Percentiles rank a stretch among this genome's conserved stretches.
phyloP scores from a whole-genome alignment of 2,113 vertebrate genomes.

The Paramormyrops kingsleyae region DNA sequence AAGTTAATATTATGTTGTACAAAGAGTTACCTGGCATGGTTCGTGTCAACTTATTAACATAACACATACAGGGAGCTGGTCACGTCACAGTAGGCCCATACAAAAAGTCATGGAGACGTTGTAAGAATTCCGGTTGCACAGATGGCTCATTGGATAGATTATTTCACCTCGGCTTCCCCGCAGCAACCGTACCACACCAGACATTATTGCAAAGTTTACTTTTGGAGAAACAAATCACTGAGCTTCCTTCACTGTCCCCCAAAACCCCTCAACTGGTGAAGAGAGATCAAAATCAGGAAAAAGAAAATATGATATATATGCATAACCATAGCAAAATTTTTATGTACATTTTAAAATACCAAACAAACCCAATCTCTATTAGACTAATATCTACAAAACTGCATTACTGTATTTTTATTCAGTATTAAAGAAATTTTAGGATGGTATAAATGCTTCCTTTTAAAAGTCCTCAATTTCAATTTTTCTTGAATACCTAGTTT shows the following conservation, averaged over 20 bases:
- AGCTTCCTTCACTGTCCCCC: neutral
- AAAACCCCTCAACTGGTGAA: neutral
- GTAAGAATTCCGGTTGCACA: neutral
- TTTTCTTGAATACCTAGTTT: neutral
- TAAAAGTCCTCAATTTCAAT: slow-evolving; percentile 7
- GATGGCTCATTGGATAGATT: slow-evolving; percentile 46
- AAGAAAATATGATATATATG: slow-evolving; percentile 11
- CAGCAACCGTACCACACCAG: slow-evolving; percentile 28
- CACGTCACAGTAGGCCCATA: neutral
- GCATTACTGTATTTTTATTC: slow-evolving; percentile 65
- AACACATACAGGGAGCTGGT: neutral
- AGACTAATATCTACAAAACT: slow-evolving; percentile 70
- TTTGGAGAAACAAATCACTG: neutral
- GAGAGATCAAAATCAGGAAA: neutral
- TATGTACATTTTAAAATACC: slow-evolving; percentile 25
- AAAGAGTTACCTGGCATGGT: neutral
- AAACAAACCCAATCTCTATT: slow-evolving; percentile 33
- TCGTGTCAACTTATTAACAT: neutral
- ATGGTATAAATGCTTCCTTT: slow-evolving; percentile 60
- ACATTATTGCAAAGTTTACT: slow-evolving; percentile 71
- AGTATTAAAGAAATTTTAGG: slow-evolving; percentile 66
- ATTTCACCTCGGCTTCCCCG: slow-evolving; percentile 41
- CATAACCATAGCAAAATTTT: slow-evolving; percentile 34
- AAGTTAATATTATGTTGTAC: neutral
- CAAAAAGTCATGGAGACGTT: neutral